Conservation (phyloP, 2,888 invertebrate genomes). For the Eupsilia transversa region DNA sequence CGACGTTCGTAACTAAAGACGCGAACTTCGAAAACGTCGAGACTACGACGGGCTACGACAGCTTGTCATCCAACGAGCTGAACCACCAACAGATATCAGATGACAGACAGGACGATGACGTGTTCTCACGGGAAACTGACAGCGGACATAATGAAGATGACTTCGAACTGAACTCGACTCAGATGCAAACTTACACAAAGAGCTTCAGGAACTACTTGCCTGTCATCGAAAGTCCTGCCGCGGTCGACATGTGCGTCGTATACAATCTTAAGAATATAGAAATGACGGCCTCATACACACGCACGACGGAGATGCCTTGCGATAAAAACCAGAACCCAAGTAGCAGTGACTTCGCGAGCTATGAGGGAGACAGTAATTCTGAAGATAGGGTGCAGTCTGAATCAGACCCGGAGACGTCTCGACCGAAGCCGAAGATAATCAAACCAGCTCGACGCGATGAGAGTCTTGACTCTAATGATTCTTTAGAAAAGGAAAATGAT, state of each 20-base stretch:
- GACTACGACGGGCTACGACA: slow-evolving; percentile 88
- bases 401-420: slow-evolving; percentile 82
- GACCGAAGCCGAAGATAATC: slow-evolving; percentile 91
- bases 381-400: slow-evolving; percentile 90
- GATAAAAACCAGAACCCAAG: slow-evolving; percentile 79
- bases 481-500: slow-evolving; percentile 83
- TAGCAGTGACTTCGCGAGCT: slow-evolving; percentile 86
- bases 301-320: slow-evolving; percentile 70
- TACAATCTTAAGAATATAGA: slow-evolving; percentile 88
- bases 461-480: slow-evolving; percentile 87
- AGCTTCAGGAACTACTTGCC: slow-evolving; percentile 88
- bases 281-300: slow-evolving; percentile 83
- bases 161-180: slow-evolving; percentile 91
- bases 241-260: slow-evolving; percentile 86
- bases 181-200: slow-evolving; percentile 91
- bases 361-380: slow-evolving; percentile 91
- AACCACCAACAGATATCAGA: slow-evolving; percentile 82
- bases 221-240: slow-evolving; percentile 86
- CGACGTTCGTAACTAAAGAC: slow-evolving; percentile 86
- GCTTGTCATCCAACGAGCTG: slow-evolving; percentile 85
- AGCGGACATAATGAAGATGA: slow-evolving; percentile 94
- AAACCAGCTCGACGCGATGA: slow-evolving; percentile 88
- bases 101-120: slow-evolving; percentile 79
- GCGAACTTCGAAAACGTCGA: slow-evolving; percentile 87
- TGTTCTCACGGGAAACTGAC: slow-evolving; percentile 83